Evolutionary conservation across 2,113 vertebrate species (phyloP).

Genomic region (Oenanthe melanoleuca): DNA sequence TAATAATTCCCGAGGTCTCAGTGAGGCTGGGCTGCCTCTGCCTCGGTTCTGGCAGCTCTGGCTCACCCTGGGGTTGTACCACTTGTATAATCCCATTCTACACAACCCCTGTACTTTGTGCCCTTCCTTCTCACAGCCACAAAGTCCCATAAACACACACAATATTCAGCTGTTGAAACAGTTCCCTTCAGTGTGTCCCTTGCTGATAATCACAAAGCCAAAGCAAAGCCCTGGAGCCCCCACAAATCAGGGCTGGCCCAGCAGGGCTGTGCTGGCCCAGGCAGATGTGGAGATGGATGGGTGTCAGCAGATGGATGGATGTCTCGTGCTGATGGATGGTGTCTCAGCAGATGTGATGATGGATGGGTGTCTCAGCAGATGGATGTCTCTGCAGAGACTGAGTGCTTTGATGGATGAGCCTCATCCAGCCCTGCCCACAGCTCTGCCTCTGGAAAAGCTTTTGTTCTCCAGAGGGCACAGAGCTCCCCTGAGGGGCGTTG

Average conservation of each 20-base stretch:
- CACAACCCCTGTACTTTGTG: not conserved
- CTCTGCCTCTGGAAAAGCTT: not conserved
- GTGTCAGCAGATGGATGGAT: too few species aligned
- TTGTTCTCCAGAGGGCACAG: not conserved
- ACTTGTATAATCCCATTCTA: not conserved
- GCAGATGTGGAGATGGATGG: not conserved
- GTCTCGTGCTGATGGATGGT: too few species aligned
- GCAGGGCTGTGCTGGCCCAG: fast-evolving
- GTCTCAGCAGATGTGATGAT: too few species aligned
- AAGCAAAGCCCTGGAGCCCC: not conserved
- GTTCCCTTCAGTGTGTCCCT: not conserved
- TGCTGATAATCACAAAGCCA: not conserved
- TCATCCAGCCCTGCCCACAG: fast-evolving
- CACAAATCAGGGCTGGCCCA: not conserved
- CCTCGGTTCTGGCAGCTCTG: not conserved
- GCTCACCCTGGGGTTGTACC: not conserved
- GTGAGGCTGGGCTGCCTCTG: not conserved
- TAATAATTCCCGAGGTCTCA: not conserved
- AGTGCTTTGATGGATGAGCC: not conserved
- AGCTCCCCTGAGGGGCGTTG: not conserved
- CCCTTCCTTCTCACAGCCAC: not conserved
- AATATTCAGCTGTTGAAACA: not conserved
- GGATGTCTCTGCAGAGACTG: not conserved
- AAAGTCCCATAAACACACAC: not conserved
- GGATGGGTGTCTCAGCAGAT: too few species aligned